Base-by-base conservation (phyloP, 2,888 invertebrate genomes). In the Glaucopsyche alexis region DNA sequence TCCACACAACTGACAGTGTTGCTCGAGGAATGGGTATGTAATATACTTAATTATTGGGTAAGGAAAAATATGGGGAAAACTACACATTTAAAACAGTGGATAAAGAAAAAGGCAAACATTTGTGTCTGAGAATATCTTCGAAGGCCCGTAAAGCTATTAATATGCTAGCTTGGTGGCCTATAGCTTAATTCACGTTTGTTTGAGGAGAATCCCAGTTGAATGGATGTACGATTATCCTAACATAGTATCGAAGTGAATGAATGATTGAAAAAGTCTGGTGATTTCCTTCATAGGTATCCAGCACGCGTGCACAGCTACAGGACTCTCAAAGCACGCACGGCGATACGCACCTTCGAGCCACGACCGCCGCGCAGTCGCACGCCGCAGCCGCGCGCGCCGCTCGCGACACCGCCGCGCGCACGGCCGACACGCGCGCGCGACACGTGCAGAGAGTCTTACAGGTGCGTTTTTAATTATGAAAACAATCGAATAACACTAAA, bases 11-110 rank as follows among this genome's bases (percentile, higher is more conserved):
- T 88, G 0, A 78, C 76, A 0, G 74, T 65, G 0, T 83, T 83
- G 47, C 80, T 86, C 2, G 76, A 83, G 16, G 80, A 84, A 49
- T 89, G 89, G 89, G 89, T 89, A 47, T 47, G 64, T n/a, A 14
- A 29, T 47, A 45, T 67, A 40, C 29, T 16, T 6, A 42, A 8
- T 29, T 29, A 29, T 29, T 29, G 19, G 19, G 13, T 9, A 7
- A 47, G 8, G 11, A 1, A 64, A 13, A 64, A n/a, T 64, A 8
- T 16, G 42, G 7, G 5, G 42, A 0, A 29, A 29, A 29, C 29
- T 29, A 29, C 29, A 29, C 29, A 29, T 29, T 4, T 42, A 42
- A 42, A 8, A 42, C 6, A 7, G 8, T 42, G 7, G 2, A 42
- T 42, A 8, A 42, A 42, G 6, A 42, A 42, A 42, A 5, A 4